Conservation (phyloP, 2,888 invertebrate genomes). For the Merodon equestris region DNA sequence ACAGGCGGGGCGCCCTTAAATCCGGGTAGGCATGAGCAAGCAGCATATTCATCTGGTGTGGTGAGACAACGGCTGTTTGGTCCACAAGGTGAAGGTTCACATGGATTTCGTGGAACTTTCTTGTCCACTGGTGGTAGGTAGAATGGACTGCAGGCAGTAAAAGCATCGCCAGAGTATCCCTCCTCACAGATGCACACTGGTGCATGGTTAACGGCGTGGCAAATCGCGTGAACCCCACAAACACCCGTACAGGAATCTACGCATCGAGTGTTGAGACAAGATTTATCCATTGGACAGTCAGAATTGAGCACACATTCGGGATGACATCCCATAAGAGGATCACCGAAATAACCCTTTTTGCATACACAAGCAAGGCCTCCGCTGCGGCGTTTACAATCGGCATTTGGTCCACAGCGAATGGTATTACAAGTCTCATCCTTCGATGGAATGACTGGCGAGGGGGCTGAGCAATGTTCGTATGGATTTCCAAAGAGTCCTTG, state of each 20-base stretch:
- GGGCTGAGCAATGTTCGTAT: conserved; percentile 85
- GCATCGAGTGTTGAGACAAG: conserved; percentile 89
- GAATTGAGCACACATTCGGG: conserved; percentile 91
- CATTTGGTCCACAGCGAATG: conserved; percentile 86
- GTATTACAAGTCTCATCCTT: conserved; percentile 82
- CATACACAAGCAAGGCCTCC: conserved; percentile 87
- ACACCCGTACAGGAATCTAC: conserved; percentile 87
- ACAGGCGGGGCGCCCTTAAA: conserved; percentile 89
- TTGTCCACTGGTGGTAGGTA: conserved; percentile 76
- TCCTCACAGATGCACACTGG: conserved; percentile 88
- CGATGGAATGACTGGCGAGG: conserved; percentile 77
- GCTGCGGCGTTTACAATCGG: conserved; percentile 83
- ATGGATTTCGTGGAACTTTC: conserved; percentile 82
- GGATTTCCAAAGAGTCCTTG: conserved; percentile 86
- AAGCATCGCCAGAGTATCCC: conserved; percentile 87
- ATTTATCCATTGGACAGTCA: conserved; percentile 85
- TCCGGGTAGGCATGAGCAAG: conserved; percentile 88
- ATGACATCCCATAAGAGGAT: conserved; percentile 87
- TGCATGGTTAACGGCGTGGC: conserved; percentile 86
- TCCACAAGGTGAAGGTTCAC: conserved; percentile 91
- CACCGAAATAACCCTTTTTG: conserved; percentile 87
- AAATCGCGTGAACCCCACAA: conserved; percentile 87
- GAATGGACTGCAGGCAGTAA: conserved; percentile 84
- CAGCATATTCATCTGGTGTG: conserved; percentile 85
- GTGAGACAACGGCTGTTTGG: conserved; percentile 87